phyloP scores from a whole-genome alignment of 1,140 invertebrate genomes.

The Heliothis subflexa region DNA sequence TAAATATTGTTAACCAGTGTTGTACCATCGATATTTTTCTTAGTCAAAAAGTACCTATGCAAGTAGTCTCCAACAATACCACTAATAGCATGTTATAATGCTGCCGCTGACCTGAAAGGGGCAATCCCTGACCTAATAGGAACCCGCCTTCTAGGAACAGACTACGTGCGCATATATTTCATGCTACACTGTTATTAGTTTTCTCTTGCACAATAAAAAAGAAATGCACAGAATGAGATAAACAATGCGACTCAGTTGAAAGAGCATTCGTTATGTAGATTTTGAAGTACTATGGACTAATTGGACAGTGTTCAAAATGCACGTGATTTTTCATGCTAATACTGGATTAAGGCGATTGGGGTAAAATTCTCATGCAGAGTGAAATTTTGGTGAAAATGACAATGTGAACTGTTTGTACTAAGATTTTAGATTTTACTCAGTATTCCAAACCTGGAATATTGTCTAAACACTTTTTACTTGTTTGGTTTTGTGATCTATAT shows the following conservation, averaged over 20 bases:
- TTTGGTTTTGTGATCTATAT: too few relatives aligned
- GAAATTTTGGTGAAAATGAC: not conserved
- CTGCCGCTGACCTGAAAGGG: not conserved
- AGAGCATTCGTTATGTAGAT: not conserved
- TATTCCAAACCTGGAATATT: too few relatives aligned
- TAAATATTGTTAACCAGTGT: too few relatives aligned
- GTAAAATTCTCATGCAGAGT: not conserved
- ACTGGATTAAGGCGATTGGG: not conserved
- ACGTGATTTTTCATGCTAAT: conserved; percentile 19
- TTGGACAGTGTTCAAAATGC: not conserved
- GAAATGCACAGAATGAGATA: not conserved
- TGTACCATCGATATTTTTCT: not conserved
- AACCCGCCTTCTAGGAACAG: not conserved
- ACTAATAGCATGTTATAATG: not conserved
- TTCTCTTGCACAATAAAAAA: not conserved
- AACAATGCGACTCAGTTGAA: not conserved
- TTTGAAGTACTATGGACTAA: not conserved
- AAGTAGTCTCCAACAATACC: not conserved
- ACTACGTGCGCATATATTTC: not conserved
- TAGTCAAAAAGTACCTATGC: not conserved
- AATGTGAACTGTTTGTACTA: not conserved
- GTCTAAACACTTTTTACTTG: too few relatives aligned
- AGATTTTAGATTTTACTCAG: not conserved
- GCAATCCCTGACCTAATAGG: not conserved
- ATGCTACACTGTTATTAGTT: not conserved